These are phyloP conservation scores for Drosophila insularis DNA, from an alignment of 1,140 invertebrate genomes.

Conservation along the genomic window DNA sequence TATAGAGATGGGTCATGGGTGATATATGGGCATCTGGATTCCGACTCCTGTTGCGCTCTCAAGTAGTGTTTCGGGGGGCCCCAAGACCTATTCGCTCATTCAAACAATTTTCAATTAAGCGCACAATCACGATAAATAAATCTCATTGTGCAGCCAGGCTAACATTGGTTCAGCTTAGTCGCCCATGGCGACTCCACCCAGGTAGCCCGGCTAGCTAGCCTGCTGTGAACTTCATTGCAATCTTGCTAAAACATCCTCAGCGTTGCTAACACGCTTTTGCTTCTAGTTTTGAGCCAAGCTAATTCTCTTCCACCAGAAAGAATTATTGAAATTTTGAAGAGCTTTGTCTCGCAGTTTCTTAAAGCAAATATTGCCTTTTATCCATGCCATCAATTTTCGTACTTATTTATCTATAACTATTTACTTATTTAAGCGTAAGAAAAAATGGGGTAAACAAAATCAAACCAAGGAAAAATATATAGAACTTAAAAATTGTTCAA, in stretches of 20 bases:
- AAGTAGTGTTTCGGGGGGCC: slow-evolving; percentile 34
- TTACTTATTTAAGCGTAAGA: no score
- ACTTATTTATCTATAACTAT: no score
- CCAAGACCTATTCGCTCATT: slow-evolving; percentile 4
- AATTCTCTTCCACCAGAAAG: slow-evolving; percentile 1
- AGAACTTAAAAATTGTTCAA: no score
- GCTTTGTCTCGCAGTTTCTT: background rate
- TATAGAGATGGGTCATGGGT: slow-evolving; percentile 55
- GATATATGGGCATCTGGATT: slow-evolving; percentile 45
- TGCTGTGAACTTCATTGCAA: slow-evolving; percentile 59
- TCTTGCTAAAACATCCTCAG: slow-evolving; percentile 50
- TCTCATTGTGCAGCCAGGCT: slow-evolving; percentile 72
- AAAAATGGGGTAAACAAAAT: no score
- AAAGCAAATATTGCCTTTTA: no score
- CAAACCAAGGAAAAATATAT: no score
- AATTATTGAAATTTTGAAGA: no score
- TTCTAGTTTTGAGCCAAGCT: slow-evolving; percentile 48
- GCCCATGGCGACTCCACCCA: slow-evolving; percentile 49
- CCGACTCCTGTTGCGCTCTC: slow-evolving; percentile 62
- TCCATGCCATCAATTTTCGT: no score
- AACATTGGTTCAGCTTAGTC: slow-evolving; percentile 44
- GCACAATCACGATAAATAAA: slow-evolving; percentile 78
- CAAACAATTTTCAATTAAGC: slow-evolving; percentile 81
- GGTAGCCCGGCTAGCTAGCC: slow-evolving; percentile 36
- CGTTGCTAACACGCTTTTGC: slow-evolving; percentile 70